phyloP scores from a whole-genome alignment of 2,797 vertebrate genomes.

The Anableps anableps region DNA sequence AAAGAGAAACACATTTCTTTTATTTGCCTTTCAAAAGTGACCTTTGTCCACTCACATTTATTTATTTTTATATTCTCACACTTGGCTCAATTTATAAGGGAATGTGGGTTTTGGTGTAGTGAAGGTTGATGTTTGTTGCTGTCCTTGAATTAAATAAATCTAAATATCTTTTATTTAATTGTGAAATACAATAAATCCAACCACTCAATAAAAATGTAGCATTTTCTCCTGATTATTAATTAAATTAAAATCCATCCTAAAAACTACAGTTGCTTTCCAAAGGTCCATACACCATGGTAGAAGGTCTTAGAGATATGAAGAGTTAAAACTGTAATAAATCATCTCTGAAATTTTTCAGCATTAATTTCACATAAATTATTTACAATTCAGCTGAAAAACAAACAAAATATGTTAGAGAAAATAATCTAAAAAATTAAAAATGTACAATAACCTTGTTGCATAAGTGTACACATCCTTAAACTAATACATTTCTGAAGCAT shows the following conservation, averaged over 20 bases:
- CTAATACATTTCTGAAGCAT: neutral
- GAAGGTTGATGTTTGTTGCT: conserved; percentile 33
- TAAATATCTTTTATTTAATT: conserved; percentile 35
- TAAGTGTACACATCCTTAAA: neutral
- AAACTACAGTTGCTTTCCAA: neutral
- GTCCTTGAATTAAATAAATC: conserved; percentile 28
- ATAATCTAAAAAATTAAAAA: neutral
- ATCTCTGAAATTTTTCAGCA: neutral
- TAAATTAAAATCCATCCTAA: neutral
- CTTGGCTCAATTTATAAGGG: conserved; percentile 35
- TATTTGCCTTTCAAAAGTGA: conserved; percentile 61
- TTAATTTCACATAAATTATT: neutral
- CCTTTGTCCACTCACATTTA: conserved; percentile 57
- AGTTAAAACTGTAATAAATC: neutral
- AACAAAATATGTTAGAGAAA: neutral
- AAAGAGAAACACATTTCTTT: conserved; percentile 48
- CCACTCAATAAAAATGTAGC: conserved; percentile 31
- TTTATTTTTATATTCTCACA: conserved; percentile 59
- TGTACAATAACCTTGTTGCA: neutral
- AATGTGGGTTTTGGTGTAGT: conserved; percentile 51
- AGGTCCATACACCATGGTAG: neutral
- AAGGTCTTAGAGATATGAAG: neutral
- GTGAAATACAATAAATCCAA: conserved; percentile 39
- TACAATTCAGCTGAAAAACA: neutral
- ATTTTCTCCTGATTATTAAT: conserved; percentile 22